These are phyloP conservation scores for Eulemur rubriventer DNA, from an alignment of 2,797 vertebrate genomes.

Conservation along the genomic window DNA sequence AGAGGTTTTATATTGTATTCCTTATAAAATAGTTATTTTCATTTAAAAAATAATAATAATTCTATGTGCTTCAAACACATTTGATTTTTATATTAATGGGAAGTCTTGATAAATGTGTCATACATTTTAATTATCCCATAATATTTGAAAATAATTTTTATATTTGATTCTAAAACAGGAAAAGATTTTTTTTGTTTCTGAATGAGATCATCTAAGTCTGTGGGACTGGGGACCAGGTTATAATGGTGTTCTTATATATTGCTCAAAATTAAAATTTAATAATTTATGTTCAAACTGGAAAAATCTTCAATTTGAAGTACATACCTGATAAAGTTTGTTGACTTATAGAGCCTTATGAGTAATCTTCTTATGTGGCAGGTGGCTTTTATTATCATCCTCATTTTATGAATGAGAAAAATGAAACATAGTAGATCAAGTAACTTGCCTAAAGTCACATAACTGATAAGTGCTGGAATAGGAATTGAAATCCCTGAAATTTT, in stretches of 20 bases:
- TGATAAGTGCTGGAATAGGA: background rate
- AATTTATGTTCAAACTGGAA: background rate
- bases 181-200: background rate
- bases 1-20: too few relatives aligned
- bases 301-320: background rate
- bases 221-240: background rate
- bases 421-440: background rate
- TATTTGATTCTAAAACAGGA: background rate
- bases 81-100: too few relatives aligned
- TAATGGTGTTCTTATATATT: background rate
- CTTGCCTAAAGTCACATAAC: background rate
- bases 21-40: too few relatives aligned
- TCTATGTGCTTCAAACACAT: too few relatives aligned
- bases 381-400: background rate
- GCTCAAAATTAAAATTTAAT: constrained; percentile 18
- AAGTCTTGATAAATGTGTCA: background rate
- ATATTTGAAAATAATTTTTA: background rate
- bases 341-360: background rate
- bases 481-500: background rate
- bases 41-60: too few relatives aligned
- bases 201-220: background rate
- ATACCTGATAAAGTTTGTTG: background rate
- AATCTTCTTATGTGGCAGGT: background rate
- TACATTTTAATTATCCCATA: background rate
- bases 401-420: background rate